Conservation (phyloP, 2,797 vertebrate genomes). For the Schizopygopsis malacanthus region DNA sequence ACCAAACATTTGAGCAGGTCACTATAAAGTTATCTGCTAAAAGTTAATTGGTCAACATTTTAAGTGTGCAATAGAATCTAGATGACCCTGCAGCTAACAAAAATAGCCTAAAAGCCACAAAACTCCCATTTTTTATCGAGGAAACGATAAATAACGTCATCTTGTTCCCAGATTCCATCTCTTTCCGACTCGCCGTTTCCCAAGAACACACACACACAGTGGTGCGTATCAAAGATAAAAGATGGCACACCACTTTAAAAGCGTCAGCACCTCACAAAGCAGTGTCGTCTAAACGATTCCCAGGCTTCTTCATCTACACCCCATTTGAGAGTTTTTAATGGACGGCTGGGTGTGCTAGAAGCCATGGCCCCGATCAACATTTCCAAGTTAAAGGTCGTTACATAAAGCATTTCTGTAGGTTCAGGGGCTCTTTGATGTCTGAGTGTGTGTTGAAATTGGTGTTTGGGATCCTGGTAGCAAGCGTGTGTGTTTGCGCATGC, state of each 20-base stretch:
- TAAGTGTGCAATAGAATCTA: neutral
- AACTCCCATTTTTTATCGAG: neutral
- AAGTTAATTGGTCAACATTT: neutral
- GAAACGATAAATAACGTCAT: slow-evolving; percentile 27
- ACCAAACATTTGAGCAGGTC: neutral
- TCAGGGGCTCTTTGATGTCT: slow-evolving; percentile 40
- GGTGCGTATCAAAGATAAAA: slow-evolving; percentile 18
- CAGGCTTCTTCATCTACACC: slow-evolving; percentile 38
- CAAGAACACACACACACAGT: slow-evolving; percentile 22
- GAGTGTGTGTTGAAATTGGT: slow-evolving; percentile 22
- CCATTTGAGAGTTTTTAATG: slow-evolving; percentile 45
- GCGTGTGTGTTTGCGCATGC: slow-evolving; percentile 61
- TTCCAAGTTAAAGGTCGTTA: slow-evolving; percentile 12
- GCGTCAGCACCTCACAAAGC: slow-evolving; percentile 23
- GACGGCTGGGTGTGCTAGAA: slow-evolving; percentile 26
- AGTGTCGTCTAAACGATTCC: slow-evolving; percentile 18
- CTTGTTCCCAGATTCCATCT: slow-evolving; percentile 29
- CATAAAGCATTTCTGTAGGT: slow-evolving; percentile 27
- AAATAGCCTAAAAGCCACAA: slow-evolving; percentile 5
- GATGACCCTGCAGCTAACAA: neutral
- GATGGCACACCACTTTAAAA: slow-evolving; percentile 41
- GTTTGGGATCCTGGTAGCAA: slow-evolving; percentile 52
- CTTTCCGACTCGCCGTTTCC: slow-evolving; percentile 17
- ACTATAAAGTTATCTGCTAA: neutral
- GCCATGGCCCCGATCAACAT: slow-evolving; percentile 21